Conservation (phyloP, 2,888 invertebrate species). For the Spisula solida region DNA sequence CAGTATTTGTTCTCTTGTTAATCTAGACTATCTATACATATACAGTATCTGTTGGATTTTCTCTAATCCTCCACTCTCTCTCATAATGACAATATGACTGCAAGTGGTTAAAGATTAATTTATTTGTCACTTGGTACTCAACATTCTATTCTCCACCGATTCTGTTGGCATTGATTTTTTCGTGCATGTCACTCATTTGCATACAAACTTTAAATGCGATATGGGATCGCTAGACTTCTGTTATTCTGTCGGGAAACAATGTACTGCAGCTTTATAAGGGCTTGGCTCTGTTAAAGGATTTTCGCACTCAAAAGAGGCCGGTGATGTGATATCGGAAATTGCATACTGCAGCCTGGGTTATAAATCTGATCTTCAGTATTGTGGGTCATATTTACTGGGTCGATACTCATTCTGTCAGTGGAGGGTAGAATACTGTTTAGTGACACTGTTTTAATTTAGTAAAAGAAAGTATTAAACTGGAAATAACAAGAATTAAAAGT, state of each 20-base stretch:
- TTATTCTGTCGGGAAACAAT: constrained; percentile 5
- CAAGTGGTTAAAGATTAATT: constrained; percentile 42
- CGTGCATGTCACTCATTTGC: constrained; percentile 47
- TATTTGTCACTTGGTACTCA: constrained; percentile 32
- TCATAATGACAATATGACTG: constrained; percentile 19
- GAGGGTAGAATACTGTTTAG: neutral
- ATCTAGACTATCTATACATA: neutral
- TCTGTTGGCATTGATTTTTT: constrained; percentile 44
- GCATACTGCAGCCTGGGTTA: neutral
- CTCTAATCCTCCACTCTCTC: neutral
- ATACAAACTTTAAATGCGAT: constrained; percentile 32
- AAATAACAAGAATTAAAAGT: too few relatives aligned
- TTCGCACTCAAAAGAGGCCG: neutral
- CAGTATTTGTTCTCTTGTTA: too few relatives aligned
- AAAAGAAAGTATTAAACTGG: neutral
- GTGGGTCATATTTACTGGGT: constrained; percentile 14
- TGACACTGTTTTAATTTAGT: neutral
- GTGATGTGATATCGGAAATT: neutral
- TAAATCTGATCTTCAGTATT: neutral
- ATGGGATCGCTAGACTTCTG: constrained; percentile 19
- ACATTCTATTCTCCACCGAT: neutral
- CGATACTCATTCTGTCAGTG: neutral
- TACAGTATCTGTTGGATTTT: neutral
- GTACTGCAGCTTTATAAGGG: neutral
- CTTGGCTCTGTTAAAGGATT: neutral